Conservation (phyloP, 2,113 vertebrate genomes). For the Corythaixoides concolor region DNA sequence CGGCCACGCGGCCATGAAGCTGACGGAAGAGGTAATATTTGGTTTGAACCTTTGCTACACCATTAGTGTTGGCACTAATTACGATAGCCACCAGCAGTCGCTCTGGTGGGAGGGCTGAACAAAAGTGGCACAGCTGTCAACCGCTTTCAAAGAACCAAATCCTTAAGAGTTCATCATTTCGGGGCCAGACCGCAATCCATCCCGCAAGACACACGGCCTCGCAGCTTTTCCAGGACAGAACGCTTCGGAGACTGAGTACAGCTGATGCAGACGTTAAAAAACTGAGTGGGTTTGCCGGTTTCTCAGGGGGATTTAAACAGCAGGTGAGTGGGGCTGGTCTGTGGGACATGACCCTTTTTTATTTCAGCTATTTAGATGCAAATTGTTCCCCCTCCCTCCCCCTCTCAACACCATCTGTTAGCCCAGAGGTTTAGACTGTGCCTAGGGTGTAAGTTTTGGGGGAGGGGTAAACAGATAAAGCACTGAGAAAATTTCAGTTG, state of each 20-base stretch:
- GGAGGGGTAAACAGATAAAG: conserved; percentile 4
- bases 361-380: conserved; percentile 66
- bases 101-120: not conserved
- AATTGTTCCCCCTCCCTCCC: conserved; percentile 33
- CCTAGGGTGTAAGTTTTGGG: not conserved
- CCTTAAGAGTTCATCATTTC: not conserved
- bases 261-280: not conserved
- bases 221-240: not conserved
- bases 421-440: conserved; percentile 45
- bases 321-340: conserved; percentile 56
- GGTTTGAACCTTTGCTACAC: not conserved
- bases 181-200: not conserved
- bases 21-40: not conserved
- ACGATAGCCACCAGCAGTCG: rapidly evolving
- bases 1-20: rapidly evolving
- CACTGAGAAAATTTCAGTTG: not conserved
- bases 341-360: conserved; percentile 35
- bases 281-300: rapidly evolving
- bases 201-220: not conserved
- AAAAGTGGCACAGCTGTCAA: not conserved
- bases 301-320: conserved; percentile 70
- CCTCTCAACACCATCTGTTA: conserved; percentile 54
- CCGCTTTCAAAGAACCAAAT: not conserved
- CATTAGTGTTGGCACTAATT: not conserved
- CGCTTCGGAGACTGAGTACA: not conserved